Base-by-base conservation (phyloP, 2,797 vertebrate species). In the Trachurus trachurus region DNA sequence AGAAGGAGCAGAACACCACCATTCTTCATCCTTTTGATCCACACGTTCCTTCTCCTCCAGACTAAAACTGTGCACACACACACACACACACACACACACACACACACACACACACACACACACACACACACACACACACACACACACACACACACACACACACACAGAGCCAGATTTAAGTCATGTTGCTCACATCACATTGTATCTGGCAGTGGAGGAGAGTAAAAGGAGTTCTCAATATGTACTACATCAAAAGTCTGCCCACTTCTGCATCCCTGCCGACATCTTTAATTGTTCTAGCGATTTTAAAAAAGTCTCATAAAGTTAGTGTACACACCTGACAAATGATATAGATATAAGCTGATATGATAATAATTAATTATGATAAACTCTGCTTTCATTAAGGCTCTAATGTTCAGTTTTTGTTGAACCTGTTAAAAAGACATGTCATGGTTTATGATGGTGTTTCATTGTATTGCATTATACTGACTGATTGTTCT, bases 101-200 rank as follows among this genome's bases (percentile, higher is more conserved):
- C 40, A 73, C 22, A 70, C 17, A 49, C 44, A 66, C 31, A 34
- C 10, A 15, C 40, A 73, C 22, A 70, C 17, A 49, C 44, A 66
- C 31, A 34, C 10, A 15, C 40, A 73, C 22, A 70, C 17, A 49
- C 44, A 66, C 31, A 34, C 10, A 15, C 40, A 73, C 22, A 70
- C 17, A 49, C 44, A 66, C 31, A 34, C 10, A 15, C 40, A 73
- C 22, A 70, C 17, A 49, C 31, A 34, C 10, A 15, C 40, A 73
- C 22, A 70, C 17, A 49, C 44, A 66, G 2, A 56, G 40, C 29
- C n/a, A 53, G 39, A 19, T 61, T 40, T 17, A 5, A 8, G 16
- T 1, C 2, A 26, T 37, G 45, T 5, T 62, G 13, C 40, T 44
- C 12, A 44, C 4, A 44, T 44, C 42, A 12, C 12, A 44, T 15